Base-by-base conservation (phyloP, 2,113 vertebrate genomes). In the Chaetorhynchus papuensis region DNA sequence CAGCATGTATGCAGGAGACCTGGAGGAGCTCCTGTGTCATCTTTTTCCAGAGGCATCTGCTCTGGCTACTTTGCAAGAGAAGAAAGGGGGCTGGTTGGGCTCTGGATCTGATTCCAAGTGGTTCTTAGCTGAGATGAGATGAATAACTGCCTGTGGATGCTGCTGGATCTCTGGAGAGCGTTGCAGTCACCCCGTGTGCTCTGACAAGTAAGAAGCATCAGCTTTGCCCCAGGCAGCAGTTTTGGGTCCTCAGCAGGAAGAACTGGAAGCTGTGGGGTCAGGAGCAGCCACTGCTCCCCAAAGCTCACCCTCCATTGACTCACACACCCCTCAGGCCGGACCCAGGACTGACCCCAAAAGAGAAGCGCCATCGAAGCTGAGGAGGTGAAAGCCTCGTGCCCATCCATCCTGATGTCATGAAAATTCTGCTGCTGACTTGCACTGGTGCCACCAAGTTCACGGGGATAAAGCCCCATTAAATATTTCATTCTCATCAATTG, bases 401-500 rank as follows among this genome's bases (percentile, higher is more conserved):
- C 78, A 49, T 49, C 84, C 39, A n/a, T 37, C 37, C 39, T 37
- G 20, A 70, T 39, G 56, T 13, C 52, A 56, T 15, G 23, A 56
- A 6, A 47, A 35, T 57, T 30, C 30, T 80, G 44, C 42, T 80
- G 75, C 70, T 66, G 68, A 93, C 63, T 49, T 18, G 37, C 5
- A 4, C 20, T 33, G 52, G 42, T 52, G 68, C 52, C 6, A 0
- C 80, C 71, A 56, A 47, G 68, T 24, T 66, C 42, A 37, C 23
- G 52, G 90, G 79, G 88, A 77, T 44, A 86, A 96, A 88, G 22
- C 31, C 27, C 66, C 79, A 56, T n/a, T 86, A 83, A 95, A 93
- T 92, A 75, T 83, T 96, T 96, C 79, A 94, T 81, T 86, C 87
- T 84, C 74, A 83, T 95, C 79, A 93, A 92, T 86, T 74, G 85